Evolutionary conservation across 2,113 vertebrate genomes (phyloP), one percentile per base, ranked within the genome.

Genomic region (Pseudorectes ferrugineus): DNA sequence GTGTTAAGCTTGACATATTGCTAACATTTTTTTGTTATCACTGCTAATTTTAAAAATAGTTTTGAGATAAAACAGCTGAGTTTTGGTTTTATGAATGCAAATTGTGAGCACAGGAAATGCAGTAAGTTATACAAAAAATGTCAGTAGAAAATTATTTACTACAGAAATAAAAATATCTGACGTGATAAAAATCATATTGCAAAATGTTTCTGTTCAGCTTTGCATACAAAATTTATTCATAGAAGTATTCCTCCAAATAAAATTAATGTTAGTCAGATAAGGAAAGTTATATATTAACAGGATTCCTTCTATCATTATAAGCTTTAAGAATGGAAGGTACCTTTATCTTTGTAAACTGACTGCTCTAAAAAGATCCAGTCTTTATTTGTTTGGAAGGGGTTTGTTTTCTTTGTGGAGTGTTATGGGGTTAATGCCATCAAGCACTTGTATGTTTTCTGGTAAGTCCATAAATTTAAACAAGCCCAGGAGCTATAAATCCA

Each of bases 361-460:
- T 70, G 16, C 8, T 68, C 18, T 43, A 18, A 36, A 68, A 72
- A 36, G 5, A 79, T 48, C 3, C 12, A 43, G 14, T 26, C 3
- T 82, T 73, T n/a, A 42, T 75, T 36, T 79, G 7, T 67, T 73
- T 73, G 36, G 29, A 72, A 76, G 20, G 2, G 6, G 1, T 11
- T 48, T 61, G 6, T 2, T 13, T 49, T 29, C 23, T 58, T 33
- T 42, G 8, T 8, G 7, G 2, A 10, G 3, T 7, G 1, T 21
- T 63, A 11, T 43, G 14, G 16, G 8, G 2, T 48, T 63, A 72
- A 67, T 54, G 25, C 4, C 25, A 71, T 7, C 3, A 71, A 58
- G 20, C 8, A 49, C 2, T 66, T 84, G 6, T 8, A 55, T 20
- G 23, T 84, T 55, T 85, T 46, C 33, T 74, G 36, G 0, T 25